phyloP scores from a whole-genome alignment of 1,140 invertebrate species.

The Danaus melanippus region DNA sequence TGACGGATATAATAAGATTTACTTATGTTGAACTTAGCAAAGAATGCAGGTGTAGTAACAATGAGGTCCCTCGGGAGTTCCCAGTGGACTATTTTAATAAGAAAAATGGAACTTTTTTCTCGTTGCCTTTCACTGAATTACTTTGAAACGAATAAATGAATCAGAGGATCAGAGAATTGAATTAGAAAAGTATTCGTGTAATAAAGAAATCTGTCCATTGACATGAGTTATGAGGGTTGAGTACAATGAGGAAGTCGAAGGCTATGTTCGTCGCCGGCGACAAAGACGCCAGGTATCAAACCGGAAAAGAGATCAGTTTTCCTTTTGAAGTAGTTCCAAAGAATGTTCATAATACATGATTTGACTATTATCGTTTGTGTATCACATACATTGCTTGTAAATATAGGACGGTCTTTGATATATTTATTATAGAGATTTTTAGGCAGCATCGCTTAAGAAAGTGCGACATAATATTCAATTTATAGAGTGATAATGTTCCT shows the following conservation, averaged over 20 bases:
- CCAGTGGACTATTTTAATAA: conserved; percentile 65
- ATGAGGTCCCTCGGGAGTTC: conserved; percentile 48
- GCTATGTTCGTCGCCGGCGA: conserved; percentile 36
- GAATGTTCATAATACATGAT: conserved; percentile 15
- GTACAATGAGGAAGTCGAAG: conserved; percentile 47
- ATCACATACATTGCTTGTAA: no score
- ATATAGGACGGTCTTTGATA: no score
- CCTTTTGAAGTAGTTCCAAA: conserved; percentile 62
- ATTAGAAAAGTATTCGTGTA: conserved; percentile 65
- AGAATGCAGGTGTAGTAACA: conserved; percentile 64
- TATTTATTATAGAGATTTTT: no score
- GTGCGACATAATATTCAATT: no score
- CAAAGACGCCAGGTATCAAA: conserved; percentile 55
- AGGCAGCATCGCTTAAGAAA: no score
- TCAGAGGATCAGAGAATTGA: conserved; percentile 63
- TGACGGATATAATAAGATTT: conserved; percentile 65
- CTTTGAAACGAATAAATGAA: conserved; percentile 66
- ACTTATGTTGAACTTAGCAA: conserved; percentile 49
- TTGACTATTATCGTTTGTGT: conserved; percentile 4
- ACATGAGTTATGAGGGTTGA: conserved; percentile 56
- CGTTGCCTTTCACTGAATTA: conserved; percentile 47
- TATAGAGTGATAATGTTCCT: no score
- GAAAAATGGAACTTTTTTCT: conserved; percentile 54
- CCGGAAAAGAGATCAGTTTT: conserved; percentile 61
- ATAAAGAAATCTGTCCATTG: conserved; percentile 64